Evolutionary conservation across 2,113 vertebrate genomes (phyloP), one percentile per base, ranked within the genome.

Genomic region (Anser cygnoides): DNA sequence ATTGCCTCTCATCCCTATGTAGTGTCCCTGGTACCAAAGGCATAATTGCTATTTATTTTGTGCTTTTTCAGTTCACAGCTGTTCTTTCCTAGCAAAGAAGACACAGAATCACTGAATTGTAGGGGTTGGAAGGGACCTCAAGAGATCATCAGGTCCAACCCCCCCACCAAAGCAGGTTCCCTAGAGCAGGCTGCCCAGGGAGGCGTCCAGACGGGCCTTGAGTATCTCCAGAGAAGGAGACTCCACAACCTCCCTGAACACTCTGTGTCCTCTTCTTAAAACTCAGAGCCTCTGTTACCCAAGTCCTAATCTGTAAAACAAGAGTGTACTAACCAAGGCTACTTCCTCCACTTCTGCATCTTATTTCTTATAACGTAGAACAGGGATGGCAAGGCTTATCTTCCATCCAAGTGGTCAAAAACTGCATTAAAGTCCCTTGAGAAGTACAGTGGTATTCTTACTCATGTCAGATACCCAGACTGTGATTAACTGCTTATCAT

Each of bases 401-500:
- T 59, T 54, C 50, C n/a, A 39, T 22, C 37, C 19, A 3, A 29
- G n/a, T 71, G 46, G 67, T 71, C 46, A 75, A 35, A 65, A 87
- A 62, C 49, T 71, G 16, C 21, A 8, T 13, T 50, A 39, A 43
- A 29, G 35, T 50, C 54, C 74, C 57, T 37, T 49, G n/a, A n/a
- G 46, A 87, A 63, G 20, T 68, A 22, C 52, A 55, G 46, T 41
- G 49, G 7, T 79, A 23, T 39, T 83, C 41, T 28, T 49, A 55
- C 17, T 37, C 12, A 3, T 4, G 13, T 81, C 43, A 44, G 2
- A 72, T 75, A 65, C 14, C 84, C 26, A 21, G 37, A 11, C 59
- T 0, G 0, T 58, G 19, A 63, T 66, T 37, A 80, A 66, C 4
- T 35, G 37, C n/a, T 43, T 49, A 31, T 62, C 10, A 2, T 13